Conservation (phyloP, 1,140 invertebrate genomes). For the Platyura marginata region DNA sequence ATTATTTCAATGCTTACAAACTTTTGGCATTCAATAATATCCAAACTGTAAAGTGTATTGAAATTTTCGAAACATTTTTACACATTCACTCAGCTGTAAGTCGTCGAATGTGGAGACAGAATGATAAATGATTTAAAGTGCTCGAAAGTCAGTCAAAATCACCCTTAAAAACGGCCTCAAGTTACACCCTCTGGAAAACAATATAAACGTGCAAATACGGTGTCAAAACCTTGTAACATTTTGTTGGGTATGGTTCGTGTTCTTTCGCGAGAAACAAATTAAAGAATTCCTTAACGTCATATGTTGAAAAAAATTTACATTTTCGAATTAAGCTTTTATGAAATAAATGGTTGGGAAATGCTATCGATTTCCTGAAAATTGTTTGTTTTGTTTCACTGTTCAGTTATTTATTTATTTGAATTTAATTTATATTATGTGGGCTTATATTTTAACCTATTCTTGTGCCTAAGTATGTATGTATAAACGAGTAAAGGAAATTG, state of each 20-base stretch:
- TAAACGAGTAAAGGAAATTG: no score
- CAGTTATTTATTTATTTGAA: no score
- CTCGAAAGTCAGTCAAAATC: neutral
- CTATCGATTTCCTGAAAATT: neutral
- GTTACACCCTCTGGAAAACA: neutral
- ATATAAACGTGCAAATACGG: neutral
- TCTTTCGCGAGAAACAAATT: neutral
- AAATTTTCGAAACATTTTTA: no score
- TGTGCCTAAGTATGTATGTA: no score
- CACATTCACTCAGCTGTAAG: neutral
- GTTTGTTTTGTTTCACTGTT: no score
- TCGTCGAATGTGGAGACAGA: neutral
- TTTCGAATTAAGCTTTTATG: neutral
- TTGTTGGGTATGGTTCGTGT: neutral
- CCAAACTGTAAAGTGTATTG: no score
- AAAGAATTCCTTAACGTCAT: neutral
- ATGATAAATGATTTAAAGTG: neutral
- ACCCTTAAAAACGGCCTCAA: neutral
- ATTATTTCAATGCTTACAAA: no score
- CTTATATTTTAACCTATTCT: no score
- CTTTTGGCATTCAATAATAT: no score
- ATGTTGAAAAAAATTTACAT: neutral
- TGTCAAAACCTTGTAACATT: neutral
- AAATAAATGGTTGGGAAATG: neutral
- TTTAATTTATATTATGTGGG: no score